Evolutionary conservation across 2,888 invertebrate species (phyloP), one percentile per base, ranked within the genome.

Genomic region (Nezara viridula): DNA sequence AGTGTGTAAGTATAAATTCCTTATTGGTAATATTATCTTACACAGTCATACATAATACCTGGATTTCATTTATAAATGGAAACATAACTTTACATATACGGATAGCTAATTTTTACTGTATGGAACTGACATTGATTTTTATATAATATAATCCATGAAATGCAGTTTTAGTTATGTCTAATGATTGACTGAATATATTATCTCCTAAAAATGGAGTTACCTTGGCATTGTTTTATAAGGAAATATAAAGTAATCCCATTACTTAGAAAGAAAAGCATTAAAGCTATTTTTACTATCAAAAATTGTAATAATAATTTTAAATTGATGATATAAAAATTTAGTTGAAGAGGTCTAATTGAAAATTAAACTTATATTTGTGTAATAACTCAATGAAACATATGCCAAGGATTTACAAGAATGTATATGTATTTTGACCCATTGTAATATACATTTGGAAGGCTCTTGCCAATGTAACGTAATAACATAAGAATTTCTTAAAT

Each of bases 161-260:
- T 88, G 16, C 73, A 47, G 6, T 88, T 88, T 88, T 52, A 40
- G 37, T 73, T 73, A 88, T 88, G 49, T 44, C 37, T 73, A 88
- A 47, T 88, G 88, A 88, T 88, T 88, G 88, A 88, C 73, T 44
- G 5, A 86, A 66, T 27, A 88, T 5, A 47, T 81, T 44, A 81
- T n/a, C 12, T 81, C 14, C 10, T 81, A n/a, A 81, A 66, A 40
- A 50, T 50, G 55, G 14, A 24, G 7, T 47, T 27, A 49, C 88
- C 88, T 55, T 66, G 88, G 73, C 88, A 49, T 60, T 47, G 73
- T 88, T 32, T 73, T 60, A 86, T 27, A 32, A 50, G n/a, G 32
- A 85, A 85, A 86, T 32, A 44, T 44, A 7, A 44, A 44, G 5
- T 44, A n/a, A n/a, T n/a, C n/a, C n/a, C n/a, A n/a, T 40, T 81